Evolutionary conservation across 1,140 invertebrate species (phyloP).

Genomic region (Bursaphelenchus mucronatus): DNA sequence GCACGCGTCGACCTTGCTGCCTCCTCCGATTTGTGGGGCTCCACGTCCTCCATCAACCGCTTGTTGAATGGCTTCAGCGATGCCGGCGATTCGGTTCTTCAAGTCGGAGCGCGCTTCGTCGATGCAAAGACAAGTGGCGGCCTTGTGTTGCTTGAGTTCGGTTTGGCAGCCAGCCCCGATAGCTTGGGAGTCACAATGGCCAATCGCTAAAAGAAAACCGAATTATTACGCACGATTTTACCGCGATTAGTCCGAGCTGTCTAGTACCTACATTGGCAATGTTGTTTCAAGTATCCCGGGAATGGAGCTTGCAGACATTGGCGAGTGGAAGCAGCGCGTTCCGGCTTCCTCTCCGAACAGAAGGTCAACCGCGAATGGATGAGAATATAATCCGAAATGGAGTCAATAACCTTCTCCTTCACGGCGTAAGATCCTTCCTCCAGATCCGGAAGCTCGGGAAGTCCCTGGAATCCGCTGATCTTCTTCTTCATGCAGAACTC

Average conservation of each 20-base stretch:
- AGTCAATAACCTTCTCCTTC: slow-evolving; percentile 59
- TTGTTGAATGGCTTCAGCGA: slow-evolving; percentile 57
- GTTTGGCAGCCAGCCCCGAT: slow-evolving; percentile 33
- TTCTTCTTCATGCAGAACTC: slow-evolving; percentile 53
- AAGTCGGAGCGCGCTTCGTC: slow-evolving; percentile 56
- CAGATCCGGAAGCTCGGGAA: slow-evolving; percentile 58
- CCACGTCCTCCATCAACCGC: slow-evolving; percentile 38
- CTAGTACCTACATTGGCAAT: slow-evolving; percentile 33
- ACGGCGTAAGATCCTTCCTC: slow-evolving; percentile 54
- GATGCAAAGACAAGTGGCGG: slow-evolving; percentile 57
- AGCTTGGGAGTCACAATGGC: slow-evolving; percentile 41
- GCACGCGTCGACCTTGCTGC: slow-evolving; percentile 54
- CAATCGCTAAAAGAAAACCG: slow-evolving; percentile 30
- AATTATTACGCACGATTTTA: background rate
- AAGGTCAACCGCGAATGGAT: slow-evolving; percentile 58
- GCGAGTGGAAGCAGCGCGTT: slow-evolving; percentile 47
- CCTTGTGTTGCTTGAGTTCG: slow-evolving; percentile 39
- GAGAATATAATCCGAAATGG: slow-evolving; percentile 60
- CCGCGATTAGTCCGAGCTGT: too few relatives aligned
- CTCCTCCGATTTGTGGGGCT: slow-evolving; percentile 40
- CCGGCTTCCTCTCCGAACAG: slow-evolving; percentile 58
- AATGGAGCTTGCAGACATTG: slow-evolving; percentile 54
- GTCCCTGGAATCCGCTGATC: slow-evolving; percentile 49
- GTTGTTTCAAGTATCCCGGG: slow-evolving; percentile 45
- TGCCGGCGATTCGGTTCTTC: slow-evolving; percentile 55